Evolutionary conservation across 1,140 invertebrate genomes (phyloP), one percentile per base, ranked within the genome.

Genomic region (Solen grandis): DNA sequence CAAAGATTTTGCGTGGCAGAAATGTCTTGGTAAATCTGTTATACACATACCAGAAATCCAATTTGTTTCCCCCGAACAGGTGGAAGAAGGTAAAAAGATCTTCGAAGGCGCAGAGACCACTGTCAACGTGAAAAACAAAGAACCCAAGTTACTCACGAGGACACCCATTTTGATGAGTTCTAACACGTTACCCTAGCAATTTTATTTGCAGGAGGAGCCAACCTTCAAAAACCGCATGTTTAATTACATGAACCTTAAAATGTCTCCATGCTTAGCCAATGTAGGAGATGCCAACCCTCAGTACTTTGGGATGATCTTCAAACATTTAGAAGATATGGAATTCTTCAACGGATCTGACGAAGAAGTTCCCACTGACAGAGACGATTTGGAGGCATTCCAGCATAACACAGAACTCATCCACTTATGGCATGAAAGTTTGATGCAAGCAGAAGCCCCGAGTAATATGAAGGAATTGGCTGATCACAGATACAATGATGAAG

Each of bases 81-180:
- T 72, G 2, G 68, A 60, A 60, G 25, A 59, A 22, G 3, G 22
- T 13, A 73, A 73, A 59, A 73, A 73, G 41, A 38, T 74, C 8
- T 38, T 46, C 4, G 36, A 74, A 27, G 70, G 70, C 2, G 27
- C 29, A 14, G 19, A 16, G 1, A 59, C 35, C 27, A 59, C 13
- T 1, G 25, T 62, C 25, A 74, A 74, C 27, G 29, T 74, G 1
- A 74, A 60, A 74, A 74, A 74, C 25, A 36, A 74, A 62, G 54
- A 38, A 8, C 54, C 70, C 2, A 3, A 13, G 13, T 41, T n/a
- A 25, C 25, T 74, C 5, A 5, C 2, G 60, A 38, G 55, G n/a
- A 60, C 70, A 25, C 70, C 70, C 59, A n/a, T 74, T 33, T 3
- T 74, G 3, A n/a, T 60, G 36, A 38, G 29, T n/a, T 74, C 54